Conservation (phyloP, 2,113 vertebrate genomes). For the Brienomyrus brachyistius region DNA sequence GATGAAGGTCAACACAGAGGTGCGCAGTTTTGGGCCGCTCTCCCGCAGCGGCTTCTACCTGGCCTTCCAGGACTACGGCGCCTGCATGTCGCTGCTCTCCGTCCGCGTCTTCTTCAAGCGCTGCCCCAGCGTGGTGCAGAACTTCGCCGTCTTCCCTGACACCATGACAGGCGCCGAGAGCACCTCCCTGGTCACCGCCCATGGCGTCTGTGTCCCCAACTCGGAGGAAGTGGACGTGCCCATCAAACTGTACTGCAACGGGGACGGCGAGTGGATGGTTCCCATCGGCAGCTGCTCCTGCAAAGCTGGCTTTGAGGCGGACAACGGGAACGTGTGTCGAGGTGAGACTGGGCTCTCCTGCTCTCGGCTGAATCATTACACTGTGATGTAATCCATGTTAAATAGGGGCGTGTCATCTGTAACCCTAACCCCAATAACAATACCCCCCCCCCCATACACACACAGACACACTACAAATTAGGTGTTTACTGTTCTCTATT, state of each 20-base stretch:
- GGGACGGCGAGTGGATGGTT: conserved; percentile 98
- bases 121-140: conserved; percentile 94
- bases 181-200: conserved; percentile 91
- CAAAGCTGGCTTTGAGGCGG: conserved; percentile 89
- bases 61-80: conserved; percentile 96
- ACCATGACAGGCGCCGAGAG: conserved; percentile 97
- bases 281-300: conserved; percentile 95
- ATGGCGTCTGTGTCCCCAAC: conserved; percentile 87
- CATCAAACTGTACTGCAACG: conserved; percentile 97
- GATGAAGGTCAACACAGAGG: conserved; percentile 98
- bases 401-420: neutral
- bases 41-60: conserved; percentile 94
- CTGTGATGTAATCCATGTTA: neutral
- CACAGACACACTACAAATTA: neutral
- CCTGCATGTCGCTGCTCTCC: conserved; percentile 95
- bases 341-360: conserved; percentile 59
- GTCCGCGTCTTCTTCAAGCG: conserved; percentile 98
- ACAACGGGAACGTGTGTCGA: conserved; percentile 86
- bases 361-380: neutral
- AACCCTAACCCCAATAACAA: neutral
- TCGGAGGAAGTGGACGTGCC: conserved; percentile 94
- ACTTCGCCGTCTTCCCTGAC: conserved; percentile 93
- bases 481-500: neutral
- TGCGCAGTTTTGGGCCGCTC: conserved; percentile 90
- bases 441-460: too few relatives aligned